Evolutionary conservation across 92 coral and sea anemone genomes (phyloP).

Genomic region (Galaxea fascicularis): DNA sequence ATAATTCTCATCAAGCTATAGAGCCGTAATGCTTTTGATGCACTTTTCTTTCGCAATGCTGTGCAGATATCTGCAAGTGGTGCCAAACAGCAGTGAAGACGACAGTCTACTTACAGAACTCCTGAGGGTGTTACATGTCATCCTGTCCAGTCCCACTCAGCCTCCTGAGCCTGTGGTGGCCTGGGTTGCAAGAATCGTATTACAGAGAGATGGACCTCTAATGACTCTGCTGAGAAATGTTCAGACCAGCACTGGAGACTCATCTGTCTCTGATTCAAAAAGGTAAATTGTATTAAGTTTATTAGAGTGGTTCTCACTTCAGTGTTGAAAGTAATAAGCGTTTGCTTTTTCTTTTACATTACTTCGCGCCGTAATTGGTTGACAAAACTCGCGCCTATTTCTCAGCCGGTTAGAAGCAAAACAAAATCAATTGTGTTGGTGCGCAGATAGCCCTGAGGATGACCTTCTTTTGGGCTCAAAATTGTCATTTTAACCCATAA

Average conservation of each 20-base stretch:
- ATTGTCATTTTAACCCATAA: not conserved
- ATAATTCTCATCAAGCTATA: too few relatives aligned
- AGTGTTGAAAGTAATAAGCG: too few relatives aligned
- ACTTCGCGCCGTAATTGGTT: too few relatives aligned
- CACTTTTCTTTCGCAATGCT: not conserved
- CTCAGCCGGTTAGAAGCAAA: too few relatives aligned
- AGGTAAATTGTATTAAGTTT: constrained; percentile 52
- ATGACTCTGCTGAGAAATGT: constrained; percentile 73
- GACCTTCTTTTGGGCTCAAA: too few relatives aligned
- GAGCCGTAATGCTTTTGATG: not conserved
- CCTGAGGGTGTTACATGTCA: constrained; percentile 69
- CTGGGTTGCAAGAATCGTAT: constrained; percentile 85
- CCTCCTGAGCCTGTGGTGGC: constrained; percentile 89
- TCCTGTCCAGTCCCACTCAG: constrained; percentile 73
- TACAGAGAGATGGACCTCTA: constrained; percentile 79
- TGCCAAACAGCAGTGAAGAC: constrained; percentile 91
- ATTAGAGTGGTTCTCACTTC: not conserved
- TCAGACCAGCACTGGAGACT: constrained; percentile 46
- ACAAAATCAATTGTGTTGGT: too few relatives aligned
- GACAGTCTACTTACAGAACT: constrained; percentile 79
- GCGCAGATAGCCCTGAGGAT: too few relatives aligned
- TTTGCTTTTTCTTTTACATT: too few relatives aligned
- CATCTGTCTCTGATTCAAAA: constrained; percentile 82
- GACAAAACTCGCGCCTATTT: too few relatives aligned
- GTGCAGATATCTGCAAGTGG: constrained; percentile 83